Evolutionary conservation across 2,113 vertebrate species (phyloP).

Genomic region (Chlamydotis undulata): DNA sequence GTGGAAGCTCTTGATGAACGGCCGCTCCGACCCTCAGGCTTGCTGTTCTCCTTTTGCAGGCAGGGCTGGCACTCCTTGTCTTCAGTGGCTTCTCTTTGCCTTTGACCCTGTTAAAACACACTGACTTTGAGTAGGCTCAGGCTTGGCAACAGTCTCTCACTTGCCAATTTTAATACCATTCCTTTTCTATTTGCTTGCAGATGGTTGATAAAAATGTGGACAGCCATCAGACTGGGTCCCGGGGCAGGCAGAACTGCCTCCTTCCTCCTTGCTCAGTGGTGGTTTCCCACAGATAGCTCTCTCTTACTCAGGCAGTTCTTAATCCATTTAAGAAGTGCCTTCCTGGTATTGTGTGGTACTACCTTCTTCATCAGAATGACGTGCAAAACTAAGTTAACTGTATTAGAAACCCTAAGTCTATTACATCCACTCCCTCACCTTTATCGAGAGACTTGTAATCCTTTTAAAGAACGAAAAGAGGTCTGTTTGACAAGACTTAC

Average conservation of each 20-base stretch:
- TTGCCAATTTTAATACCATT: neutral
- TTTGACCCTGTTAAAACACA: neutral
- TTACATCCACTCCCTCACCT: neutral
- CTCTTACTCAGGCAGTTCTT: neutral
- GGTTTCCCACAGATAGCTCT: neutral
- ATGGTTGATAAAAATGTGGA: neutral
- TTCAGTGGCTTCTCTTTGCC: neutral
- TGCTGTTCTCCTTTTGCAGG: neutral
- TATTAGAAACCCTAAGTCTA: neutral
- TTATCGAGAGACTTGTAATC: neutral
- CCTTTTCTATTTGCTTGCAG: neutral
- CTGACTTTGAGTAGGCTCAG: neutral
- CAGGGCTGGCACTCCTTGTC: neutral
- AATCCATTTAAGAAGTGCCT: neutral
- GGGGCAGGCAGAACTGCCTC: neutral
- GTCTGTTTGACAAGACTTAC: neutral
- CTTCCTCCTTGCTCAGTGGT: neutral
- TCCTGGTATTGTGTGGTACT: neutral
- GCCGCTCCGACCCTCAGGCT: neutral
- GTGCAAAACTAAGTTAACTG: neutral
- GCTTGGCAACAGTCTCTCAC: neutral
- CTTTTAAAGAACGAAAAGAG: constrained; percentile 4
- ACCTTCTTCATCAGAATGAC: neutral
- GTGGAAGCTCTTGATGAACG: neutral
- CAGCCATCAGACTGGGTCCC: neutral